Base-by-base conservation (phyloP, 2,797 vertebrate genomes). In the Rallus crepitans region DNA sequence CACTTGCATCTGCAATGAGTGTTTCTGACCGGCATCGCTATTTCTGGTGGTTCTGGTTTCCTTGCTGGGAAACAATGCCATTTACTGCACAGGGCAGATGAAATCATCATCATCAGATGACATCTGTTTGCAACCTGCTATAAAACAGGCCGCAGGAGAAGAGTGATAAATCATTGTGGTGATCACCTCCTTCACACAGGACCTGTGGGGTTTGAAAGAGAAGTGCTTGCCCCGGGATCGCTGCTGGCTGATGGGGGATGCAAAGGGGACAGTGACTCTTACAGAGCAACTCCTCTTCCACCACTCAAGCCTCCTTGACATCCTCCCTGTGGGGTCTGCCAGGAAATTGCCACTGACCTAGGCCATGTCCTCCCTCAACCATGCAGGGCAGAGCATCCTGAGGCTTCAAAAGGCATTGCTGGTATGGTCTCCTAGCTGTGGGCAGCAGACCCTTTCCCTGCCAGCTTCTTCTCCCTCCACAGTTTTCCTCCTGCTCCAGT, bases 101-200 rank as follows among this genome's bases (percentile, higher is more conserved):
- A 93, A 89, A 83, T 84, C 76, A 85, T 59, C 65, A 20, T 52
- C 71, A 81, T n/a, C 37, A 78, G 30, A 15, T 59, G 65, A 81
- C 77, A 90, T 14, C 66, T 69, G 84, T 94, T 93, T 40, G 81
- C 83, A 87, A 68, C 61, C 63, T 64, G 70, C 81, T 79, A 45
- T 93, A 90, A 89, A 92, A 90, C 50, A 86, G 85, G 82, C 37
- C 56, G 35, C 21, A 50, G 66, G 69, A 86, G 72, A 65, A 91
- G 27, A 85, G 55, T 35, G 50, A 53, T 93, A 90, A 83, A 82
- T 92, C 81, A 33, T 30, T 5, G 5, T 66, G 61, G 70, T 35
- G 14, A 87, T 78, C 90, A 65, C 40, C 85, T 92, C 68, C 57
- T 60, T 92, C 75, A 33, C 60, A 12, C 5, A 1, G 2, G 53